These are phyloP conservation scores for Tachina grossa DNA, from an alignment of 2,888 invertebrate genomes.

Conservation along the genomic window DNA sequence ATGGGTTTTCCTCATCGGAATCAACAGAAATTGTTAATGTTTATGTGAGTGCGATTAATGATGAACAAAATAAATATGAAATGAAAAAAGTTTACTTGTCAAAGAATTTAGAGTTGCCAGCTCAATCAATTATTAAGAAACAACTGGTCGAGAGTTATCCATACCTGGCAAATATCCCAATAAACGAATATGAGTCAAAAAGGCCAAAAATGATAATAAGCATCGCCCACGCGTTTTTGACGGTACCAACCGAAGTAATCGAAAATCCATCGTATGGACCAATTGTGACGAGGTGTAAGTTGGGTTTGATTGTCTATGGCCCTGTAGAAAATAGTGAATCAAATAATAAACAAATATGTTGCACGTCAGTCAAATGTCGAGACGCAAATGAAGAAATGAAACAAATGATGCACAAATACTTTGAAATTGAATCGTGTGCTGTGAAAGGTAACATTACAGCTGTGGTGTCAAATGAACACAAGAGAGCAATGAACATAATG, in stretches of 20 bases:
- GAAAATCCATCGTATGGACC: not conserved
- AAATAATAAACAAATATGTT: not conserved
- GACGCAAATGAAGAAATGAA: not conserved
- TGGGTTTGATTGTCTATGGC: slow-evolving; percentile 8
- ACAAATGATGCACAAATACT: not conserved
- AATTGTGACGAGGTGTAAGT: not conserved
- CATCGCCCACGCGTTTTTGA: slow-evolving; percentile 23
- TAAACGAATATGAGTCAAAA: not conserved
- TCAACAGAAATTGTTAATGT: slow-evolving; percentile 8
- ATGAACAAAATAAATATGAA: slow-evolving; percentile 30
- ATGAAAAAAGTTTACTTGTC: not conserved
- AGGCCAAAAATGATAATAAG: slow-evolving; percentile 17
- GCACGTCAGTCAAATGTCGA: not conserved
- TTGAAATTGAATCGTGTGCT: slow-evolving; percentile 4
- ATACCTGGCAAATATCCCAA: too few species aligned
- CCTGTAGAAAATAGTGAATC: not conserved
- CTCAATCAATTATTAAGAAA: too few species aligned
- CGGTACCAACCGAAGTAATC: slow-evolving; percentile 4
- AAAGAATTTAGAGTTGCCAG: not conserved
- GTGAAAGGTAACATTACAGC: not conserved
- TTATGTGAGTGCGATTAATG: not conserved
- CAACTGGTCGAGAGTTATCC: not conserved
- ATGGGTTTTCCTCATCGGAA: not conserved
- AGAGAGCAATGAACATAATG: slow-evolving; percentile 6
- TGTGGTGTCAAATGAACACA: not conserved